phyloP scores from a whole-genome alignment of 2,113 vertebrate species.

The Laticauda laticaudata region DNA sequence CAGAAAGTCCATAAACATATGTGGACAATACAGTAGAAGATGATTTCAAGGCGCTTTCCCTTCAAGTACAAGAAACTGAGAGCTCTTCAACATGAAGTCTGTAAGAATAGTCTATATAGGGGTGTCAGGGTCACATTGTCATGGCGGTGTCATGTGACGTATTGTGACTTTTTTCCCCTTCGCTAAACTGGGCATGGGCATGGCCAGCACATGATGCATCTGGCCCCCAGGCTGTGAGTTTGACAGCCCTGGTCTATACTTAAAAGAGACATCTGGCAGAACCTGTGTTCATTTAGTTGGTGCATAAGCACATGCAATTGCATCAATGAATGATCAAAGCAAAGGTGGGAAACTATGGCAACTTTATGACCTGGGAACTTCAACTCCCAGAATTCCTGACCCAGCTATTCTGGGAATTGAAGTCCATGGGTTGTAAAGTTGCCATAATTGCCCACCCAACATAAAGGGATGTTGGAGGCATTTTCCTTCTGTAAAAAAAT shows the following conservation, averaged over 20 bases:
- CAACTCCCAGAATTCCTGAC: neutral
- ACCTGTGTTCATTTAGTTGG: neutral
- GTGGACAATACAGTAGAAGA: neutral
- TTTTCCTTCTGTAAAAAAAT: neutral
- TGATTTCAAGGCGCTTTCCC: neutral
- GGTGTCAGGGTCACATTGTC: no score
- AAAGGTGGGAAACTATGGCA: neutral
- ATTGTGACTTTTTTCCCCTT: no score
- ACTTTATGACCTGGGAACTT: neutral
- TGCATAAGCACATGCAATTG: neutral
- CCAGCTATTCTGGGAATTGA: neutral
- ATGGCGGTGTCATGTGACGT: no score
- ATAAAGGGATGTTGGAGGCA: neutral
- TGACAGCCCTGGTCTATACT: neutral
- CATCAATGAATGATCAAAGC: neutral
- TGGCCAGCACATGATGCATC: no score
- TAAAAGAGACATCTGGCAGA: neutral
- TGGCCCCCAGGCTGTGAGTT: no score
- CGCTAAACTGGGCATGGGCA: no score
- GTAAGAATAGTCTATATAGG: neutral
- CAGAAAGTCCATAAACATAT: neutral
- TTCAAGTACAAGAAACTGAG: neutral
- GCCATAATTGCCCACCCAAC: neutral
- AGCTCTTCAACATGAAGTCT: neutral
- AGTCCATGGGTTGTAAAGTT: neutral